A percentile compares a stretch with the other conserved stretches of the same genome.
Evolutionary conservation across 2,888 invertebrate genomes (phyloP).

Genomic region (Trichopoda pennipes): DNA sequence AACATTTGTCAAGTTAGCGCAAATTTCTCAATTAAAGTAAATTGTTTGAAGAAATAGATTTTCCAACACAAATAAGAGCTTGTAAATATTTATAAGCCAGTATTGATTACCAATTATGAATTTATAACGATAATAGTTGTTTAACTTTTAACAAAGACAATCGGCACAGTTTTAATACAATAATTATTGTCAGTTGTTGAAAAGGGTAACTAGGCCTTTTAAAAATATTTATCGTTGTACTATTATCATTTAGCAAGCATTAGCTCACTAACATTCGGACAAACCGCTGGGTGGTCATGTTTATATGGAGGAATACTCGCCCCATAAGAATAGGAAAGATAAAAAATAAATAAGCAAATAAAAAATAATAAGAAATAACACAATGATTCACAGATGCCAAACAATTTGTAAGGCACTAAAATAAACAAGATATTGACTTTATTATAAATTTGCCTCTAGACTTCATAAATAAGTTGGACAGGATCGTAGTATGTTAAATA

Average conservation of each 20-base stretch:
- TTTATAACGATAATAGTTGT: constrained; percentile 53
- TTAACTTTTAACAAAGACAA: constrained; percentile 42
- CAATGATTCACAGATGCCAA: constrained; percentile 46
- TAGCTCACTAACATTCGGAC: constrained; percentile 1
- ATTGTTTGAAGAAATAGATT: constrained; percentile 10
- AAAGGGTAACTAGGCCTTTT: constrained; percentile 44
- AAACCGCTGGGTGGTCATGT: constrained; percentile 61
- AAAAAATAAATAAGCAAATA: constrained; percentile 8
- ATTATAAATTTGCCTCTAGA: constrained; percentile 40
- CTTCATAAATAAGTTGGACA: constrained; percentile 32
- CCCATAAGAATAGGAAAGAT: neutral
- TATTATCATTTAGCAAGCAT: constrained; percentile 11
- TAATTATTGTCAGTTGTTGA: constrained; percentile 51
- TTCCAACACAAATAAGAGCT: neutral
- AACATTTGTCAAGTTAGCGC: too few species aligned
- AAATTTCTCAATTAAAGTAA: neutral
- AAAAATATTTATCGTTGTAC: constrained; percentile 47
- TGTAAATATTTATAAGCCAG: constrained; percentile 16
- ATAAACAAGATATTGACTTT: constrained; percentile 49
- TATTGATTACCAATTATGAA: constrained; percentile 59
- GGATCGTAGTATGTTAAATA: constrained; percentile 45
- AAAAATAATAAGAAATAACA: constrained; percentile 8
- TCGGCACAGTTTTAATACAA: constrained; percentile 57
- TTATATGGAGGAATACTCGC: neutral
- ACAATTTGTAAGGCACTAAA: constrained; percentile 57